Conservation (phyloP, 2,113 vertebrate species). For the Vulpes ferrilata region DNA sequence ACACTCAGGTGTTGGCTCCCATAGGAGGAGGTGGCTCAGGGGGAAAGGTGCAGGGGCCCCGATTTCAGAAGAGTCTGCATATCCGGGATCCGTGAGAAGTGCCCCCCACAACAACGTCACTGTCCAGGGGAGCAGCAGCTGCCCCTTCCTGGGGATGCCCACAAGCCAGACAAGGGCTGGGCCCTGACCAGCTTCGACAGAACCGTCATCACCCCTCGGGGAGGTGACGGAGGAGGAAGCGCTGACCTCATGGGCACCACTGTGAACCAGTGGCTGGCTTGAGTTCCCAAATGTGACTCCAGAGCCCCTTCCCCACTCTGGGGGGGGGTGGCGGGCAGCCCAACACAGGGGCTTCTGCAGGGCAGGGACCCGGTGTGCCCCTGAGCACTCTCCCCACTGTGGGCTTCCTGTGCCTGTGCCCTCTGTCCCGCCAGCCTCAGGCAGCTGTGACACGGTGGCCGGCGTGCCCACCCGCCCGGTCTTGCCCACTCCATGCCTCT, state of each 20-base stretch:
- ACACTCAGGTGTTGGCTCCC: rapidly evolving
- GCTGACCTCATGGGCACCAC: rapidly evolving
- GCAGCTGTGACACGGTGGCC: rapidly evolving
- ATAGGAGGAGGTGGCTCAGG: rapidly evolving
- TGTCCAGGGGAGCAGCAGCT: rapidly evolving
- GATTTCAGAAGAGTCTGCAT: rapidly evolving
- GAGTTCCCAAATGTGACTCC: neutral
- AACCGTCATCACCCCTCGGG: rapidly evolving
- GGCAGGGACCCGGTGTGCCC: neutral
- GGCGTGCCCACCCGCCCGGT: rapidly evolving
- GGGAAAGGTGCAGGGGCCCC: rapidly evolving
- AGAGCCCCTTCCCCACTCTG: too few relatives aligned
- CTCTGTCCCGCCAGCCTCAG: rapidly evolving
- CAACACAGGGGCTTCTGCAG: neutral
- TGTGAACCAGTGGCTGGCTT: rapidly evolving
- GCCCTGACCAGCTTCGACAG: rapidly evolving
- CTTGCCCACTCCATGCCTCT: neutral
- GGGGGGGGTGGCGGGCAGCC: rapidly evolving
- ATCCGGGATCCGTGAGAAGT: rapidly evolving
- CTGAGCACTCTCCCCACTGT: rapidly evolving
- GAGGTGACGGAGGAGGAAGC: rapidly evolving
- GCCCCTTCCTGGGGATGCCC: neutral
- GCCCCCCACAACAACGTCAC: too few relatives aligned
- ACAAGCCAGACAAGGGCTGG: rapidly evolving
- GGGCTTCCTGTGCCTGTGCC: neutral